Conservation (phyloP, 2,113 vertebrate genomes). For the Hystrix cristata region DNA sequence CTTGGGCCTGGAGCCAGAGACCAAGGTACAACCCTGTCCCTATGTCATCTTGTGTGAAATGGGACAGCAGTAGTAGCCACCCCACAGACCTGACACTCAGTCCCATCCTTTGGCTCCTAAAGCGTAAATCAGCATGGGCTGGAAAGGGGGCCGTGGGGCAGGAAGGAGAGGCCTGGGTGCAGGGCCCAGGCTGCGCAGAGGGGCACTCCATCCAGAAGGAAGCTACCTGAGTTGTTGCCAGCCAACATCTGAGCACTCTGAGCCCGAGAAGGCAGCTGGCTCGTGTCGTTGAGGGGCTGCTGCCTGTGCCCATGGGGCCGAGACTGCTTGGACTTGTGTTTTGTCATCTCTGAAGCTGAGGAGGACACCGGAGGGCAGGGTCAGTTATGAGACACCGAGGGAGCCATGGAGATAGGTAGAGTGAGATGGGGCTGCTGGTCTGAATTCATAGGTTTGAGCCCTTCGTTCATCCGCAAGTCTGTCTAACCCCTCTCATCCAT, state of each 20-base stretch:
- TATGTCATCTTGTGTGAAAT: not conserved
- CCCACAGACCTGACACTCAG: not conserved
- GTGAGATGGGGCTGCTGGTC: not conserved
- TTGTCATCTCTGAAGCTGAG: not conserved
- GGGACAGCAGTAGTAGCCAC: fast-evolving
- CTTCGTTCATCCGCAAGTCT: not conserved
- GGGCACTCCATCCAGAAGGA: not conserved
- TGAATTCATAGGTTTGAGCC: not conserved
- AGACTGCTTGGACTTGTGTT: slow-evolving; percentile 57
- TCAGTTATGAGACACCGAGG: fast-evolving
- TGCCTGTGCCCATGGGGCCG: slow-evolving; percentile 6
- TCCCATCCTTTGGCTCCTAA: not conserved
- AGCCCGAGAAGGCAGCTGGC: slow-evolving; percentile 51
- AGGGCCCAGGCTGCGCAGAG: not conserved
- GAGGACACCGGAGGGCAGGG: no score
- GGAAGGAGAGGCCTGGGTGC: no score
- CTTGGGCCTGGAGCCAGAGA: not conserved
- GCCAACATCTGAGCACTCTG: slow-evolving; percentile 80
- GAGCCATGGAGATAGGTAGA: fast-evolving
- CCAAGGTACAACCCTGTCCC: no score
- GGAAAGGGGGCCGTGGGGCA: not conserved
- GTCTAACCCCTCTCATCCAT: not conserved
- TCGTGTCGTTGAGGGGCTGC: not conserved
- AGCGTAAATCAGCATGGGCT: fast-evolving
- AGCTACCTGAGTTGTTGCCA: slow-evolving; percentile 83